Evolutionary conservation across 2,113 vertebrate species (phyloP).

Genomic region (Dromas ardeola): DNA sequence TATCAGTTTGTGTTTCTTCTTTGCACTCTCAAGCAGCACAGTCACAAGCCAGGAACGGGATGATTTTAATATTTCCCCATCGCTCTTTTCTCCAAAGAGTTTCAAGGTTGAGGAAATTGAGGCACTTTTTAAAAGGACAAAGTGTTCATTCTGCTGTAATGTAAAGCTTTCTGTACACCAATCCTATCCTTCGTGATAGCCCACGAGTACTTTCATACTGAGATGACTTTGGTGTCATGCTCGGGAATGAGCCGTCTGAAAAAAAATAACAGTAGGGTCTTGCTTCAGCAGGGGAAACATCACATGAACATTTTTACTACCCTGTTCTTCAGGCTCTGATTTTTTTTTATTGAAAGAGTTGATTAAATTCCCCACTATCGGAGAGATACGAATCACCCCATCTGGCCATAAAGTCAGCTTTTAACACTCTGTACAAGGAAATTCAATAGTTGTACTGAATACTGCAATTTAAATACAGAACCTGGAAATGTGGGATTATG

Average conservation of each 20-base stretch:
- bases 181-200: background rate
- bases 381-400: background rate
- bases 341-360: background rate
- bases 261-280: background rate
- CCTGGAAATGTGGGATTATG: background rate
- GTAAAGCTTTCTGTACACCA: background rate
- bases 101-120: background rate
- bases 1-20: background rate
- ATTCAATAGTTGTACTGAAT: background rate
- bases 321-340: background rate
- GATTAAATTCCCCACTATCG: background rate
- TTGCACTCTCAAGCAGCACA: background rate
- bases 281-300: background rate
- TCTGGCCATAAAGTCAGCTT: background rate
- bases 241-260: background rate
- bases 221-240: background rate
- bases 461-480: background rate
- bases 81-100: background rate
- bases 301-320: background rate
- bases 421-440: background rate
- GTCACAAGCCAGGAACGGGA: background rate
- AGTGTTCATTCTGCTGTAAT: background rate
- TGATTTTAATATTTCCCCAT: background rate
- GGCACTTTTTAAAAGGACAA: background rate
- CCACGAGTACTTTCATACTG: rapidly evolving